A percentile compares a stretch with the other conserved stretches of the same genome.
phyloP scores from a whole-genome alignment of 2,797 vertebrate genomes.

The Knipowitschia caucasica region DNA sequence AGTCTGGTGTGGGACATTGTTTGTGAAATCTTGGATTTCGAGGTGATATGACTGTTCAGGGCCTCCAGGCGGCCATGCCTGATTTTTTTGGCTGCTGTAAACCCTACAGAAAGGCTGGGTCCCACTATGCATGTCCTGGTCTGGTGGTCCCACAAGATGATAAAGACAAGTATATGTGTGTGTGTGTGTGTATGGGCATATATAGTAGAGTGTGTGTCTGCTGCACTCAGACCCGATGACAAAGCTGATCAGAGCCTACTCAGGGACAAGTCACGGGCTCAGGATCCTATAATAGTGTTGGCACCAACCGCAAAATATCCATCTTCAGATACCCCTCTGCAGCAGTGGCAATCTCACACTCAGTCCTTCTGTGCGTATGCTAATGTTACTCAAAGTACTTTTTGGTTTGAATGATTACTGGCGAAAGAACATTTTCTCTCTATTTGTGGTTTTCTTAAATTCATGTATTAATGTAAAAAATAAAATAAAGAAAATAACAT shows the following conservation, averaged over 20 bases:
- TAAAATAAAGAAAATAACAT: too few relatives aligned
- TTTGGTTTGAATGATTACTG: neutral
- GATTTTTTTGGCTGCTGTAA: too few relatives aligned
- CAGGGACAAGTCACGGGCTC: slow-evolving; percentile 53
- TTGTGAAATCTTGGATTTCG: too few relatives aligned
- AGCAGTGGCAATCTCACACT: slow-evolving; percentile 56
- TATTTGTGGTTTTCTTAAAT: neutral
- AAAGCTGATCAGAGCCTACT: slow-evolving; percentile 64
- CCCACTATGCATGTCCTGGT: too few relatives aligned
- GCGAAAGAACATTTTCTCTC: neutral
- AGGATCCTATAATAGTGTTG: slow-evolving; percentile 69
- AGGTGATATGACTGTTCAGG: too few relatives aligned
- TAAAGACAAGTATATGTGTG: too few relatives aligned
- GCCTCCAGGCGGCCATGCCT: too few relatives aligned
- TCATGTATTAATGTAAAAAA: too few relatives aligned
- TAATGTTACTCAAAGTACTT: slow-evolving; percentile 36
- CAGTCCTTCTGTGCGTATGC: slow-evolving; percentile 26
- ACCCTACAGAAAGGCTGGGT: too few relatives aligned
- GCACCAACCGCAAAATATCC: slow-evolving; percentile 69
- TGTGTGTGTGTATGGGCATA: slow-evolving; percentile 33
- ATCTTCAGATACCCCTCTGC: slow-evolving; percentile 59
- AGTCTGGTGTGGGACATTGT: too few relatives aligned
- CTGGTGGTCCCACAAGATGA: too few relatives aligned
- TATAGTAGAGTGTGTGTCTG: slow-evolving; percentile 27
- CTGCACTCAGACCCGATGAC: slow-evolving; percentile 61